Conservation (phyloP, 2,797 vertebrate genomes). For the Centroberyx gerrardi region DNA sequence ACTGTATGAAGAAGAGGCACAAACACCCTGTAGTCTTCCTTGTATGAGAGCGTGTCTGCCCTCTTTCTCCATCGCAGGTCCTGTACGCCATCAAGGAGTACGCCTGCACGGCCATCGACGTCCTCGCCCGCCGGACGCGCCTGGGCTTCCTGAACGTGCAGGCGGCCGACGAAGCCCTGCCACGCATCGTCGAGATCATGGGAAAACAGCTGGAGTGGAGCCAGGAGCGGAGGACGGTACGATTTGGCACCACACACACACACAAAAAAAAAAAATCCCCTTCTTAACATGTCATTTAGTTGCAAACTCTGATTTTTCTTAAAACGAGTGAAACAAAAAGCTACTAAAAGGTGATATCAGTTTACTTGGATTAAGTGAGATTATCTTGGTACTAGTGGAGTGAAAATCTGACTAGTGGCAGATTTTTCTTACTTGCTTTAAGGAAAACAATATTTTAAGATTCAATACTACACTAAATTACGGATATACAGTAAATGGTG, state of each 20-base stretch:
- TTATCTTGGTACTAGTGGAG: too few relatives aligned
- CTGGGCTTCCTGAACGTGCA: slow-evolving; percentile 97
- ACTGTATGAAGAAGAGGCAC: background rate
- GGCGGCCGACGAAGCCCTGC: slow-evolving; percentile 96
- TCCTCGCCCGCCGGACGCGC: slow-evolving; percentile 94
- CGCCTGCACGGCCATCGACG: slow-evolving; percentile 94
- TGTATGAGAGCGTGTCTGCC: background rate
- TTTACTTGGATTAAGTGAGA: too few relatives aligned
- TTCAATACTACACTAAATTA: too few relatives aligned
- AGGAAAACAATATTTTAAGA: too few relatives aligned
- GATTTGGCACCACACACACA: background rate
- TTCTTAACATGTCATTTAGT: too few relatives aligned
- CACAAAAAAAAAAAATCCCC: background rate
- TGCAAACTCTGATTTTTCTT: too few relatives aligned
- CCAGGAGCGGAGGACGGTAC: slow-evolving; percentile 90
- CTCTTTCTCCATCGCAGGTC: slow-evolving; percentile 82
- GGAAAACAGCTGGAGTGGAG: slow-evolving; percentile 92
- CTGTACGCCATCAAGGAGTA: slow-evolving; percentile 95
- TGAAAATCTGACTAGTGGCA: too few relatives aligned
- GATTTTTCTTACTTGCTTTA: too few relatives aligned
- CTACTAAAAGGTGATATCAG: too few relatives aligned
- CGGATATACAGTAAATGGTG: too few relatives aligned
- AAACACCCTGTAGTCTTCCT: background rate
- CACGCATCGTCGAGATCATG: slow-evolving; percentile 95
- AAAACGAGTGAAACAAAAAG: too few relatives aligned